Evolutionary conservation across 2,797 vertebrate species (phyloP), one percentile per base, ranked within the genome.

Genomic region (Sarcoramphus papa): DNA sequence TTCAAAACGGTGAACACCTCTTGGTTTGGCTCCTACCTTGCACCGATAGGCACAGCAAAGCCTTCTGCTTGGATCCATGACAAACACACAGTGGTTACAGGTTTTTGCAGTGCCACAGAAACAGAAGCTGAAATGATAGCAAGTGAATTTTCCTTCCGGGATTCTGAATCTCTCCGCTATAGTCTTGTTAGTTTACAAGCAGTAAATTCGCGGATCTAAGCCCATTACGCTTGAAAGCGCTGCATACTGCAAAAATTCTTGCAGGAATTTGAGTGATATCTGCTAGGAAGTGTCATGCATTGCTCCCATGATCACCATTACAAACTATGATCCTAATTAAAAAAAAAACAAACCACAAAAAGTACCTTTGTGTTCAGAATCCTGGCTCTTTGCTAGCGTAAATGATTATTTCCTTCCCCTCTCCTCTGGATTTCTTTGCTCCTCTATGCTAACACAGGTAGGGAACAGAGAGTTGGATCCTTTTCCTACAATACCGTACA

Each of bases 191-290:
- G 23, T 53, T 75, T 65, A 57, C 18, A 63, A 82, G 60, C 57
- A 54, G 33, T 57, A 54, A 31, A 70, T 85, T 53, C 65, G 57
- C 85, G 78, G 54, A 76, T 80, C 60, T 83, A 72, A 91, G 60
- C 53, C 57, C 76, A 54, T 85, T 89, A 72, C 30, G 30, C 82
- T 69, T 91, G 41, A 92, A 95, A 94, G 60, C 4, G 3, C 47
- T 45, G n/a, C 62, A 59, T 35, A n/a, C 64, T 83, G 78, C 63
- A 87, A 85, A 91, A 93, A 80, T 82, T 87, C 56, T 12, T 90
- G 88, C 43, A 93, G 67, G 85, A 96, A 94, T 96, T 85, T 77
- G 65, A 83, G 69, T 85, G 30, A 91, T 95, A 95, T 95, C 70
- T 92, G 33, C 78, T 91, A 89, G 90, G 75, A 93, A 92, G 85